These are phyloP conservation scores for Baronia brevicornis DNA, from an alignment of 2,888 invertebrate genomes.

Conservation along the genomic window DNA sequence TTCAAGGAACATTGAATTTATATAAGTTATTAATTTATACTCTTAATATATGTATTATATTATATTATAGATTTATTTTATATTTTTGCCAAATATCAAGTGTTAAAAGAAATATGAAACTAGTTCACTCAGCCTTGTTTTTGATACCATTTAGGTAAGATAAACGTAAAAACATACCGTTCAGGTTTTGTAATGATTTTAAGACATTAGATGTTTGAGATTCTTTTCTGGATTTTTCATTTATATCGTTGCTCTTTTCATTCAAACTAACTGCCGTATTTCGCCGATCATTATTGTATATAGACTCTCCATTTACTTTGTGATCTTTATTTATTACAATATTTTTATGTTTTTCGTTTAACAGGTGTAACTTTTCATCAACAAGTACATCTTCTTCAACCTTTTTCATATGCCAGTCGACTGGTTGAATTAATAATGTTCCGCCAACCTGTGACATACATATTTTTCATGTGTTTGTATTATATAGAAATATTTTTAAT, in stretches of 20 bases:
- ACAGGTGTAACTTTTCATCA: slow-evolving; percentile 50
- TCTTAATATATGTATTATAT: too few relatives aligned
- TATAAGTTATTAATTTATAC: too few relatives aligned
- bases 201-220: slow-evolving; percentile 39
- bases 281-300: slow-evolving; percentile 22
- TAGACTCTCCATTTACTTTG: slow-evolving; percentile 25
- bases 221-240: slow-evolving; percentile 26
- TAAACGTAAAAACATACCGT: too few relatives aligned
- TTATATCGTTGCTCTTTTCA: slow-evolving; percentile 27
- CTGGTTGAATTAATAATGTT: slow-evolving; percentile 75
- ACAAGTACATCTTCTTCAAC: slow-evolving; percentile 48
- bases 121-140: too few relatives aligned
- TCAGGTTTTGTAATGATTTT: slow-evolving; percentile 32
- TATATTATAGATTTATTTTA: too few relatives aligned
- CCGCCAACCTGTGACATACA: slow-evolving; percentile 66
- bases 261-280: slow-evolving; percentile 23
- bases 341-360: slow-evolving; percentile 44
- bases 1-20: too few relatives aligned
- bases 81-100: too few relatives aligned
- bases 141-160: too few relatives aligned
- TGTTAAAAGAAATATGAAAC: too few relatives aligned
- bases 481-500: not conserved
- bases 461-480: not conserved
- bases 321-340: slow-evolving; percentile 42
- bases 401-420: slow-evolving; percentile 71